Conservation (phyloP, 2,888 invertebrate genomes). For the Parnassius mnemosyne region DNA sequence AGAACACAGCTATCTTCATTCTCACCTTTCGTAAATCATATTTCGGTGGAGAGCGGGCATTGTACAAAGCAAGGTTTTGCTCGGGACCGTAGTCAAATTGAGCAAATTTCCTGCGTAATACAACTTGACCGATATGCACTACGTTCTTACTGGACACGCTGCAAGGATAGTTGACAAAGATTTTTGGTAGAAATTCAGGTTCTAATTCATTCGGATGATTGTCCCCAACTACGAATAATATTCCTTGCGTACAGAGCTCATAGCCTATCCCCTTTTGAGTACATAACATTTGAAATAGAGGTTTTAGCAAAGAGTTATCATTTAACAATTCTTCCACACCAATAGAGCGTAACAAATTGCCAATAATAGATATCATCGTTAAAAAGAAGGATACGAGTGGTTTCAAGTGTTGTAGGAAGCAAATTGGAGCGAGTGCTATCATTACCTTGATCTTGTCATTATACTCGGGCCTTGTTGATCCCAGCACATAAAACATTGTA, state of each 20-base stretch:
- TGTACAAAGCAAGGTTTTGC: conserved; percentile 39
- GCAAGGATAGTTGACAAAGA: conserved; percentile 36
- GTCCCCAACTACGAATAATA: conserved; percentile 28
- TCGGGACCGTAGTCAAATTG: conserved; percentile 41
- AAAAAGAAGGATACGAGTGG: conserved; percentile 39
- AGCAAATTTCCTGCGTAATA: conserved; percentile 31
- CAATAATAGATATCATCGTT: conserved; percentile 26
- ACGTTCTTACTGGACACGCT: conserved; percentile 41
- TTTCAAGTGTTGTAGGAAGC: conserved; percentile 57
- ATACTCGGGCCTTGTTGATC: conserved; percentile 72
- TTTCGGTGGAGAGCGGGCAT: conserved; percentile 33
- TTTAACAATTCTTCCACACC: too few species aligned
- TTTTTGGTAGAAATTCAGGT: conserved; percentile 32
- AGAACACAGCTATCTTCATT: conserved; percentile 35
- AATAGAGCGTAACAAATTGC: too few species aligned
- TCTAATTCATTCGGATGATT: conserved; percentile 33
- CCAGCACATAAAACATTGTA: conserved; percentile 73
- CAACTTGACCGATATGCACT: conserved; percentile 40
- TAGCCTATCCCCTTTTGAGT: conserved; percentile 19
- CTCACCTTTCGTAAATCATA: conserved; percentile 39
- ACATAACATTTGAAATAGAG: conserved; percentile 23
- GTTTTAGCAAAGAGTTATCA: neutral
- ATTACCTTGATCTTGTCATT: conserved; percentile 75
- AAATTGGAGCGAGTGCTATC: conserved; percentile 78
- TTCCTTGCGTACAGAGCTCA: conserved; percentile 24